Evolutionary conservation across 2,797 vertebrate genomes (phyloP).

Genomic region (Gadopsis bispinosus): DNA sequence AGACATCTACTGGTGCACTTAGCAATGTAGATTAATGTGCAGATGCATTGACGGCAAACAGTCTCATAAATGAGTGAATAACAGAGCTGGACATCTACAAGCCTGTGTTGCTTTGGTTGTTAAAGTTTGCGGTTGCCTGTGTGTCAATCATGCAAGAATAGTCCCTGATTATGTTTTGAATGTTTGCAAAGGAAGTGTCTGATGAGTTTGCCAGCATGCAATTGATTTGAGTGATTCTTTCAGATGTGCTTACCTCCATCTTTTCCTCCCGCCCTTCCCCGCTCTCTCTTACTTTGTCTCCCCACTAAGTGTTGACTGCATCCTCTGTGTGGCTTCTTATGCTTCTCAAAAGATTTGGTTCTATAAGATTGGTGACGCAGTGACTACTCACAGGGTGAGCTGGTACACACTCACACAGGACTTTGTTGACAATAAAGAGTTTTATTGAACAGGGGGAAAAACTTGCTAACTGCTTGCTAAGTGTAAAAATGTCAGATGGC

Average conservation of each 20-base stretch:
- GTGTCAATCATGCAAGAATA: conserved; percentile 25
- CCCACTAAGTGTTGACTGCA: background rate
- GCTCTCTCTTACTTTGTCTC: conserved; percentile 1
- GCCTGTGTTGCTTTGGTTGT: background rate
- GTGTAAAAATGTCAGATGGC: background rate
- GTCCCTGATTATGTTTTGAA: conserved; percentile 47
- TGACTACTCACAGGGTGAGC: background rate
- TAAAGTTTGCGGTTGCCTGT: conserved; percentile 2
- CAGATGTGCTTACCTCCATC: conserved; percentile 34
- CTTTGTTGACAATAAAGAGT: background rate
- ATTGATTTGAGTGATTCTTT: conserved; percentile 63
- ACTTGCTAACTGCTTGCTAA: background rate
- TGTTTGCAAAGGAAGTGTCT: conserved; percentile 55
- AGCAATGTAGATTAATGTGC: conserved; percentile 21
- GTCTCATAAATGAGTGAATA: conserved; percentile 2
- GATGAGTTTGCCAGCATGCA: conserved; percentile 67
- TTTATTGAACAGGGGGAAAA: background rate
- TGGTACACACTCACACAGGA: too few species aligned
- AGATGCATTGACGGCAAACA: conserved; percentile 18
- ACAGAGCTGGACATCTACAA: background rate
- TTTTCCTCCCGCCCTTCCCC: conserved; percentile 22
- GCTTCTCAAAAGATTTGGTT: background rate
- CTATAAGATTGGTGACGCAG: too few species aligned
- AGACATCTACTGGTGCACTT: background rate
- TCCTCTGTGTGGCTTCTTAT: background rate